Conservation (phyloP, 2,113 vertebrate species). For the Pterocles gutturalis region DNA sequence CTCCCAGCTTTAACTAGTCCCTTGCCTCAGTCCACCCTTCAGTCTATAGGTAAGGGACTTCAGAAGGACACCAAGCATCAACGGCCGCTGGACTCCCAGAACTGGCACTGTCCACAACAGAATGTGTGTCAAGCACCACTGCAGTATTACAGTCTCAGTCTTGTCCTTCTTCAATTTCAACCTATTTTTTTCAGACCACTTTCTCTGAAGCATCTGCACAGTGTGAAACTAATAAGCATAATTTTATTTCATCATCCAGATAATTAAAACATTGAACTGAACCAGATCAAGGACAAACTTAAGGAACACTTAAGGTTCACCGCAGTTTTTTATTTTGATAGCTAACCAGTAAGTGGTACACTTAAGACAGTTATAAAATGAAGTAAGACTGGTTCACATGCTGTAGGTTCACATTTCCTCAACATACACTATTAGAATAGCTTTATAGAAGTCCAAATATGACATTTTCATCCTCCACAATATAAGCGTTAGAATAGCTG, state of each 20-base stretch:
- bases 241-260: slow-evolving; percentile 34
- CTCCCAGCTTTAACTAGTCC: neutral
- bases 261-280: slow-evolving; percentile 62
- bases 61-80: neutral
- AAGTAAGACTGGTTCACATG: neutral
- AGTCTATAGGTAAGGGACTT: neutral
- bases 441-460: neutral
- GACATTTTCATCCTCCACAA: neutral
- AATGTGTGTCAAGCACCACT: neutral
- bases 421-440: neutral
- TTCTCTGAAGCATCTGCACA: neutral
- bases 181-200: neutral
- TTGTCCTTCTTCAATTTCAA: neutral
- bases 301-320: neutral
- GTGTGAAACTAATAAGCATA: slow-evolving; percentile 19
- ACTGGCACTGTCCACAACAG: neutral
- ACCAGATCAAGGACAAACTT: slow-evolving; percentile 66
- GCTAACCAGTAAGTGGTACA: neutral
- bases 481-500: neutral
- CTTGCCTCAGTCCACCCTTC: neutral
- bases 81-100: neutral
- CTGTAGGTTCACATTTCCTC: neutral
- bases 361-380: neutral
- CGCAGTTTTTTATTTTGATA: neutral
- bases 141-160: neutral